Evolutionary conservation across 2,888 invertebrate species (phyloP).

Genomic region (Tribolium freemani): DNA sequence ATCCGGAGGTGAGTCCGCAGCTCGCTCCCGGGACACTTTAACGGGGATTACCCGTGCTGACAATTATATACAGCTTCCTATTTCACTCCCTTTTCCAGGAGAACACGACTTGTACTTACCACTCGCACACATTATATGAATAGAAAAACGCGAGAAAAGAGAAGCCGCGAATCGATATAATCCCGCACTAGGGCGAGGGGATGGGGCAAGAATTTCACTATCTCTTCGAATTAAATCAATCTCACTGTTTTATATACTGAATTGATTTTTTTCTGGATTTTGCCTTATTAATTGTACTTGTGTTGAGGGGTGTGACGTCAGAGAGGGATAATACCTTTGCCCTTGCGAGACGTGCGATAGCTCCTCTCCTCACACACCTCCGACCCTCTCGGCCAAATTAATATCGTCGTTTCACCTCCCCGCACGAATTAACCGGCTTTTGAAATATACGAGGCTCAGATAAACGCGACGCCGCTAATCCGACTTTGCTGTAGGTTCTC

Average conservation of each 20-base stretch:
- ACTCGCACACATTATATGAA: conserved; percentile 17
- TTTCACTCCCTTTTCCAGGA: conserved; percentile 45
- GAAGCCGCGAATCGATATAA: conserved; percentile 19
- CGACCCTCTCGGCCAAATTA: conserved; percentile 48
- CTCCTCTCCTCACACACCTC: conserved; percentile 43
- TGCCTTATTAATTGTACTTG: too few species aligned
- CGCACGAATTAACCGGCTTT: conserved; percentile 48
- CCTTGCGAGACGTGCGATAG: conserved; percentile 51
- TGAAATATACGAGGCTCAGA: conserved; percentile 52
- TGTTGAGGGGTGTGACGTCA: conserved; percentile 25
- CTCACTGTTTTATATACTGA: too few species aligned
- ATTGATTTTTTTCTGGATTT: too few species aligned
- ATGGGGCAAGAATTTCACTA: neutral
- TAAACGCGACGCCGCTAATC: conserved; percentile 52
- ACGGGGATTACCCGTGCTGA: conserved; percentile 72
- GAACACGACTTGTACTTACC: conserved; percentile 27
- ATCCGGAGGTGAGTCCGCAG: conserved; percentile 71
- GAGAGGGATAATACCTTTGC: conserved; percentile 48
- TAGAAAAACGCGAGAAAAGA: conserved; percentile 7
- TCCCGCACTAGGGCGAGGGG: neutral
- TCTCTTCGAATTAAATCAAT: too few species aligned
- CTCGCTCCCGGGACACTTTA: conserved; percentile 72
- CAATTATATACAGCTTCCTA: conserved; percentile 69
- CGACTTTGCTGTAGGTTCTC: conserved; percentile 35
- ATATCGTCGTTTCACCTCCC: conserved; percentile 50